Evolutionary conservation across 2,113 vertebrate species (phyloP).

Genomic region (Cryptoleucopteryx plumbea): DNA sequence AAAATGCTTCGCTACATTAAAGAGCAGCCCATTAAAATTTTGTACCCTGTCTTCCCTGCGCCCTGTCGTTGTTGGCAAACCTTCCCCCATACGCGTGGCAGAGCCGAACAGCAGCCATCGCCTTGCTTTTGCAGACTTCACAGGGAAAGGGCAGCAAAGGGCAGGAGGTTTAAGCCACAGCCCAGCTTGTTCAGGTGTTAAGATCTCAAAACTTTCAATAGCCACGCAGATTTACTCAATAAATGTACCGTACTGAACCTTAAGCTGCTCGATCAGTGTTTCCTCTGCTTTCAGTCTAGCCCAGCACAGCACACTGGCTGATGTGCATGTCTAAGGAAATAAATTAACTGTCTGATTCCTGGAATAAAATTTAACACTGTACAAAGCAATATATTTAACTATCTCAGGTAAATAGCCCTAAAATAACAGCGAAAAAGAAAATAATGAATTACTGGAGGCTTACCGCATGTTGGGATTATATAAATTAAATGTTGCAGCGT

Average conservation of each 20-base stretch:
- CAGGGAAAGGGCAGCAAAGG: background rate
- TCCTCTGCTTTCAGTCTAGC: background rate
- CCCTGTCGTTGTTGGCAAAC: background rate
- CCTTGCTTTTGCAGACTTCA: background rate
- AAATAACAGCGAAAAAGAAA: background rate
- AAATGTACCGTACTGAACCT: background rate
- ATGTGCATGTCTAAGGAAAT: background rate
- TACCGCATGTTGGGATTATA: background rate
- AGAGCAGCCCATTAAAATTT: background rate
- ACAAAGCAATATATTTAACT: background rate
- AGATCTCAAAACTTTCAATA: background rate
- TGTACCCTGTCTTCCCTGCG: background rate
- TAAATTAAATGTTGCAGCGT: background rate
- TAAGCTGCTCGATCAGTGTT: background rate
- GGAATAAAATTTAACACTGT: background rate
- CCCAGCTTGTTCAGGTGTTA: background rate
- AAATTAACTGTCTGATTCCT: slow-evolving; percentile 12
- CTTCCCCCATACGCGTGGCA: background rate
- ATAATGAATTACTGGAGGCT: background rate
- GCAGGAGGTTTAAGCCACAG: background rate
- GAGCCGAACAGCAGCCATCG: background rate
- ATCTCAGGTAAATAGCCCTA: background rate
- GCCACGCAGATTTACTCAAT: background rate
- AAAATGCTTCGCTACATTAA: slow-evolving; percentile 12
- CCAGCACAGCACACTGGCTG: background rate